phyloP scores from a whole-genome alignment of 2,888 invertebrate genomes.

The Lycia hirtaria region DNA sequence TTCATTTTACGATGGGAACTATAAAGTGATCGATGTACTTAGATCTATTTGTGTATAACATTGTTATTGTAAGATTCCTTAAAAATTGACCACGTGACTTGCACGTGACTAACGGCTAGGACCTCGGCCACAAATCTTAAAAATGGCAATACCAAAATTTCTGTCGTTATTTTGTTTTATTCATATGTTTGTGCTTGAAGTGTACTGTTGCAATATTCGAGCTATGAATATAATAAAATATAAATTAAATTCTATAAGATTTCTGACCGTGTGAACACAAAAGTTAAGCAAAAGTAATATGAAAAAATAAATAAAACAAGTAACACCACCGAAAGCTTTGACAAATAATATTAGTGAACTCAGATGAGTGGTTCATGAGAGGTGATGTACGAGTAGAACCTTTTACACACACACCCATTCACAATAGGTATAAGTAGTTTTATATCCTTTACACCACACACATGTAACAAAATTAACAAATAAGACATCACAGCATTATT shows the following conservation, averaged over 20 bases:
- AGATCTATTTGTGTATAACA: no score
- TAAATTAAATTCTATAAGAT: constrained; percentile 11
- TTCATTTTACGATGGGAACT: no score
- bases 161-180: no score
- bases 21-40: no score
- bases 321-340: constrained; percentile 38
- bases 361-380: constrained; percentile 22
- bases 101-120: neutral
- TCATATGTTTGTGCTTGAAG: no score
- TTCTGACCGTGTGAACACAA: constrained; percentile 27
- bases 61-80: no score
- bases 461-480: neutral
- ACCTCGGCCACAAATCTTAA: constrained; percentile 28
- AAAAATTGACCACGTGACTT: no score
- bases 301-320: no score
- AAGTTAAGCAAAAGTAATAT: constrained; percentile 24
- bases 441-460: neutral
- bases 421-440: neutral
- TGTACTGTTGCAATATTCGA: no score
- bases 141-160: neutral
- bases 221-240: neutral
- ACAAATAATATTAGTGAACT: constrained; percentile 28
- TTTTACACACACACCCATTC: neutral
- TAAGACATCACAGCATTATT: neutral
- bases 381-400: constrained; percentile 10